Evolutionary conservation across 2,797 vertebrate genomes (phyloP), one percentile per base, ranked within the genome.

Genomic region (Mormyrops attenuatus): DNA sequence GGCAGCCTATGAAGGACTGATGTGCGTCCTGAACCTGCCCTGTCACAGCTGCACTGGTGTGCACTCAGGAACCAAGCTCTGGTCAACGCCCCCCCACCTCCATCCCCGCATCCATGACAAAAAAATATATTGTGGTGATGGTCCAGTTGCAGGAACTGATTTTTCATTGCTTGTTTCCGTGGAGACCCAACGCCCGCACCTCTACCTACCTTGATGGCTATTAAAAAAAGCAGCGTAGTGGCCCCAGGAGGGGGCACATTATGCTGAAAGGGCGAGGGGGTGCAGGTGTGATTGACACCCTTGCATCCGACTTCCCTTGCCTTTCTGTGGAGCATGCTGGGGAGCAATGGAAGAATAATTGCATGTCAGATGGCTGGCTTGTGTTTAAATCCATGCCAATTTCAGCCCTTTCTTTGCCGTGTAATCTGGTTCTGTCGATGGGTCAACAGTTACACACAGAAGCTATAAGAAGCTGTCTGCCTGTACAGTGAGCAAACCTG

Each of bases 181-280:
- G 44, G 82, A 52, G 73, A 13, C 80, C 38, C 22, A 7, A 30
- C 55, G 2, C 26, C 84, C 86, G 53, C 69, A 87, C n/a, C 47
- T 20, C 55, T 88, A 55, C 60, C 90, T 85, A 30, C 82, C 44
- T 69, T 22, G 53, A 26, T 26, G 53, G 88, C 47, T 89, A 87
- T 87, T 91, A 92, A 52, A 92, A 89, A 52, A 85, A 82, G 87
- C 66, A 82, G 89, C 88, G 86, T 90, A 90, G 90, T 84, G 82
- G 44, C 91, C 89, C 84, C 80, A 50, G 41, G 52, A 87, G 90
- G 89, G 88, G 50, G 87, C 47, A 30, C 13, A 89, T 77, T 44
- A 73, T 89, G 66, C 85, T 69, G 63, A 15, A 30, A 38, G 44
- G 13, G 52, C 22, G 41, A 89, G 52, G 87, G 52, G 38, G 60